phyloP scores from a whole-genome alignment of 2,888 invertebrate species.

The Leptinotarsa haldemani region DNA sequence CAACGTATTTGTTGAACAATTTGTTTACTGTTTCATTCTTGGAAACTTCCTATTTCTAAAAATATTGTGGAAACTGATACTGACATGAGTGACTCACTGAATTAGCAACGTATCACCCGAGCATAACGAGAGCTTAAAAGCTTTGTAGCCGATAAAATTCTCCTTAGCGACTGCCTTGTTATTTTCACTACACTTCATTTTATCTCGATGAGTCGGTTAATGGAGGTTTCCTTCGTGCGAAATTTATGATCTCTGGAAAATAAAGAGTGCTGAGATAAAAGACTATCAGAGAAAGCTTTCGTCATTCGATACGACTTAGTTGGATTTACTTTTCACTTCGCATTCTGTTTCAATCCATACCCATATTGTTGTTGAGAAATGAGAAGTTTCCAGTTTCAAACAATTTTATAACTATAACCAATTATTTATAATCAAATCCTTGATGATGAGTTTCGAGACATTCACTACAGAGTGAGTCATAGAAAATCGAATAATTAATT shows the following conservation, averaged over 20 bases:
- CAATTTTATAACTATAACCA: too few relatives aligned
- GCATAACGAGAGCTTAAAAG: constrained; percentile 15
- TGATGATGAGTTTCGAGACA: too few relatives aligned
- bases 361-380: too few relatives aligned
- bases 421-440: too few relatives aligned
- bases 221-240: constrained; percentile 7
- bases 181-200: constrained; percentile 12
- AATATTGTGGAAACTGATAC: neutral
- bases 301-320: neutral
- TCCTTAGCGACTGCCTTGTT: constrained; percentile 1
- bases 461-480: too few relatives aligned
- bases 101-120: constrained; percentile 1
- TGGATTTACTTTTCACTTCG: neutral
- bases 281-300: neutral
- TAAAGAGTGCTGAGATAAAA: neutral
- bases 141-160: constrained; percentile 4
- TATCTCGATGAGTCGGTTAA: neutral
- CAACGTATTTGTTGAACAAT: neutral
- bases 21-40: neutral
- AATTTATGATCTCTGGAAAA: neutral
- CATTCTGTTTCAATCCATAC: too few relatives aligned
- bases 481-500: too few relatives aligned
- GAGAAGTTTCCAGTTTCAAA: too few relatives aligned
- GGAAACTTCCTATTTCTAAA: neutral
- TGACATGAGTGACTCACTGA: neutral